A percentile compares a stretch with the other conserved stretches of the same genome.
Conservation (phyloP, 2,797 vertebrate species). For the Chromis chromis region DNA sequence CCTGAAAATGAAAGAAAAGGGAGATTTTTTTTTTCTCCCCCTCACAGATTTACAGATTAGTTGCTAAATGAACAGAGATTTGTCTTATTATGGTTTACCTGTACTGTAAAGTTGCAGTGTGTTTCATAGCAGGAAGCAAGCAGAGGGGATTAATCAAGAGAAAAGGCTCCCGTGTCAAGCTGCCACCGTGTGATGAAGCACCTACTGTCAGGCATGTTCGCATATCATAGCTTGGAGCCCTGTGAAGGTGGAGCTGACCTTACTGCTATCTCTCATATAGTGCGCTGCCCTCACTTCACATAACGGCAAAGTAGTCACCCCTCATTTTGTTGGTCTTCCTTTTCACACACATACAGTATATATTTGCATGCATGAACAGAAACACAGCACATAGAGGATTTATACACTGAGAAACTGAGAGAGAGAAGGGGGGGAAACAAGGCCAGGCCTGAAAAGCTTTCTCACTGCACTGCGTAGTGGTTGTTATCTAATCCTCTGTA, state of each 20-base stretch:
- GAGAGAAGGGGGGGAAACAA: slow-evolving; percentile 45
- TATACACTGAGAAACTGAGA: slow-evolving; percentile 39
- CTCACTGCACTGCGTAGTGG: slow-evolving; percentile 66
- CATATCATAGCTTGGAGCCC: slow-evolving; percentile 74
- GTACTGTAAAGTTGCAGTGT: slow-evolving; percentile 29
- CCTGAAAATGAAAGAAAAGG: slow-evolving; percentile 13
- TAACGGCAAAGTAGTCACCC: slow-evolving; percentile 46
- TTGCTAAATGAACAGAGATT: slow-evolving; percentile 39
- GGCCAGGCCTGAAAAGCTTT: slow-evolving; percentile 69
- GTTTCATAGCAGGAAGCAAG: slow-evolving; percentile 48
- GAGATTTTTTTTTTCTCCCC: background rate
- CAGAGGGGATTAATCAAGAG: slow-evolving; percentile 73
- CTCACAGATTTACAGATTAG: slow-evolving; percentile 27
- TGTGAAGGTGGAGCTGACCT: slow-evolving; percentile 81
- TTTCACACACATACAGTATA: slow-evolving; percentile 15
- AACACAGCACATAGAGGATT: slow-evolving; percentile 57
- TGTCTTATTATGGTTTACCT: slow-evolving; percentile 33
- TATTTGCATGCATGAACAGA: slow-evolving; percentile 58
- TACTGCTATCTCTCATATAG: slow-evolving; percentile 65
- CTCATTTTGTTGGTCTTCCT: slow-evolving; percentile 1
- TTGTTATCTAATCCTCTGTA: slow-evolving; percentile 81
- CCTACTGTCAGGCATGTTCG: slow-evolving; percentile 77
- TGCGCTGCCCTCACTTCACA: slow-evolving; percentile 61
- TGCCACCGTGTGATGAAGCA: slow-evolving; percentile 78
- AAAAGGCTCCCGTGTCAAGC: slow-evolving; percentile 71